Percentiles rank a stretch among this genome's conserved stretches.
phyloP scores from a whole-genome alignment of 2,888 invertebrate genomes.

The Crematogaster levior region DNA sequence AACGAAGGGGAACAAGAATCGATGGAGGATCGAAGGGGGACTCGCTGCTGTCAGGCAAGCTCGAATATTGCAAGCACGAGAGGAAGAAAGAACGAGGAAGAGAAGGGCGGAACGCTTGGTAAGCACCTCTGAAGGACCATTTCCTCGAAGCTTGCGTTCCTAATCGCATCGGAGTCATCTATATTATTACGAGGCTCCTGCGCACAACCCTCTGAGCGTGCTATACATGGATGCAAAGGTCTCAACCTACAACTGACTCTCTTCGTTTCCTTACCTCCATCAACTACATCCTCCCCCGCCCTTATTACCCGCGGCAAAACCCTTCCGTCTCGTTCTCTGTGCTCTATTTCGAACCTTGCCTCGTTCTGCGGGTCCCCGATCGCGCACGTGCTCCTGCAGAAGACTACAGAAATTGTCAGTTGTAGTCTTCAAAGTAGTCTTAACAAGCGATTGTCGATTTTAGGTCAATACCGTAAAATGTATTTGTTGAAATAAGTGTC shows the following conservation, averaged over 20 bases:
- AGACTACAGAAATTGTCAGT: conserved; percentile 58
- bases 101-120: conserved; percentile 76
- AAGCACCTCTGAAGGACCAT: conserved; percentile 81
- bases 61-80: conserved; percentile 67
- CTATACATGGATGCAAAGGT: conserved; percentile 47
- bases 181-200: conserved; percentile 77
- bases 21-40: conserved; percentile 43
- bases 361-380: conserved; percentile 18
- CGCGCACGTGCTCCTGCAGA: conserved; percentile 33
- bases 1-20: conserved; percentile 30
- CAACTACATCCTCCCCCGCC: conserved; percentile 36
- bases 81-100: conserved; percentile 29
- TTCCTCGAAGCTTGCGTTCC: conserved; percentile 78
- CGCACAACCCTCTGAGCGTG: conserved; percentile 57
- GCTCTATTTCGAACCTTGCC: background rate
- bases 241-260: conserved; percentile 35
- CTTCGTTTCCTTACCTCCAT: conserved; percentile 23
- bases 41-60: conserved; percentile 58
- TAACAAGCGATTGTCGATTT: conserved; percentile 44
- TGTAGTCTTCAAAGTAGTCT: conserved; percentile 45
- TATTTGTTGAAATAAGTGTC: background rate
- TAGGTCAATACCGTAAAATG: background rate
- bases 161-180: conserved; percentile 81
- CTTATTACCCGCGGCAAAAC: conserved; percentile 49
- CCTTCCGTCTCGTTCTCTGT: conserved; percentile 16